Base-by-base conservation (phyloP, 1,140 invertebrate genomes). In the Meloidogyne hapla region DNA sequence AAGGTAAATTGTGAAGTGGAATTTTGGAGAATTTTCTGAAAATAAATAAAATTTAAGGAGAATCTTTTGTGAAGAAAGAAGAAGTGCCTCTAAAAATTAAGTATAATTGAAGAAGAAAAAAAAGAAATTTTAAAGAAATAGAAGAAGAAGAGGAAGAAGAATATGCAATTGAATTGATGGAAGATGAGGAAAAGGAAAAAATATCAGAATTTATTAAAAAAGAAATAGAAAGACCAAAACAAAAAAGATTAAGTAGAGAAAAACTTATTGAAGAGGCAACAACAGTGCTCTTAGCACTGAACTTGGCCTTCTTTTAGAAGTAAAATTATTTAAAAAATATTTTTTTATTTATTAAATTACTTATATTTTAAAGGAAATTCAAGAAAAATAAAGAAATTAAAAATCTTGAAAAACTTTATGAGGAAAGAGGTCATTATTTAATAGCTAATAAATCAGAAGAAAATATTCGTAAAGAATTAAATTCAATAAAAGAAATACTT, bases 401-500 rank as follows among this genome's bases (percentile, higher is more conserved):
- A 12, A n/a, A 62, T 26, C 26, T 64, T 15, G 23, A 45, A 48
- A 75, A 75, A 65, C 21, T 64, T 38, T 72, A 74, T 38, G 28
- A 33, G 18, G 76, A n/a, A n/a, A n/a, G n/a, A n/a, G n/a, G n/a
- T n/a, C n/a, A n/a, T n/a, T n/a, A n/a, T n/a, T n/a, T n/a, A n/a
- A n/a, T n/a, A n/a, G n/a, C n/a, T n/a, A n/a, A n/a, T n/a, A n/a
- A n/a, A n/a, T n/a, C n/a, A n/a, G n/a, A n/a, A n/a, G n/a, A n/a
- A n/a, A n/a, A n/a, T n/a, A n/a, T n/a, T n/a, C n/a, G n/a, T n/a
- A n/a, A 77, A 45, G 61, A 78, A 63, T 65, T 79, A 21, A 21
- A 28, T 12, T 6, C 87, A 87, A 69, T 77, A 75, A 26, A 40
- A 26, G 73, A 38, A 26, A 25, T 42, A 62, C 40, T 76, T 40